Conservation (phyloP, 1,140 invertebrate genomes). For the Mercenaria mercenaria region DNA sequence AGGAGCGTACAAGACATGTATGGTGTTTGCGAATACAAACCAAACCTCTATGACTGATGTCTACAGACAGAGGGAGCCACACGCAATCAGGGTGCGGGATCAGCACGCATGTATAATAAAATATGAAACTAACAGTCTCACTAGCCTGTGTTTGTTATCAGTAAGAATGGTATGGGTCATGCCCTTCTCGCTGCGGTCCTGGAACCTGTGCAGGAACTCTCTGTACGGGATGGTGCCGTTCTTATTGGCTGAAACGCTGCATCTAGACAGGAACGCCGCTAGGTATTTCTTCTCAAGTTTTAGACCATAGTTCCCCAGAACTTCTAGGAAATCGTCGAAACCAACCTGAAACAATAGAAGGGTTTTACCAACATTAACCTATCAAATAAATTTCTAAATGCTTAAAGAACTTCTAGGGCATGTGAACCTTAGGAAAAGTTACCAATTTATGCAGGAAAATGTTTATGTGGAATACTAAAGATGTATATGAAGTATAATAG, state of each 20-base stretch:
- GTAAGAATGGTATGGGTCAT: constrained; percentile 85
- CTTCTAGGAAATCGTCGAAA: constrained; percentile 82
- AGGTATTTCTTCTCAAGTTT: constrained; percentile 83
- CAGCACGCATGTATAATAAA: constrained; percentile 59
- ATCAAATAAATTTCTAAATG: too few relatives aligned
- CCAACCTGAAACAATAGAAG: constrained; percentile 74
- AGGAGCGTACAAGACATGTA: not conserved
- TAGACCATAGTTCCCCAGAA: constrained; percentile 81
- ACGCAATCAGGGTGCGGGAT: constrained; percentile 37
- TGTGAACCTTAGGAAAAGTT: too few relatives aligned
- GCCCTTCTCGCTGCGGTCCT: constrained; percentile 84
- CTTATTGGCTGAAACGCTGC: constrained; percentile 77
- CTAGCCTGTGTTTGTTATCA: constrained; percentile 84
- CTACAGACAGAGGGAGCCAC: constrained; percentile 23
- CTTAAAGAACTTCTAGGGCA: too few relatives aligned
- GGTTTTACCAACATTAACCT: too few relatives aligned
- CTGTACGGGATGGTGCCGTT: constrained; percentile 82
- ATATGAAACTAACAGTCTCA: constrained; percentile 73
- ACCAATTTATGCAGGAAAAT: too few relatives aligned
- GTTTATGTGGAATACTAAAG: too few relatives aligned
- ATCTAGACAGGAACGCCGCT: constrained; percentile 83
- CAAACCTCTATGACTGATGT: constrained; percentile 22
- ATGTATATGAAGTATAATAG: too few relatives aligned
- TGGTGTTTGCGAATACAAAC: constrained; percentile 40
- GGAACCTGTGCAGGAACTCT: constrained; percentile 85